A percentile compares a stretch with the other conserved stretches of the same genome.
Evolutionary conservation across 2,888 invertebrate genomes (phyloP).

Genomic region (Chymomyza fuscimana): DNA sequence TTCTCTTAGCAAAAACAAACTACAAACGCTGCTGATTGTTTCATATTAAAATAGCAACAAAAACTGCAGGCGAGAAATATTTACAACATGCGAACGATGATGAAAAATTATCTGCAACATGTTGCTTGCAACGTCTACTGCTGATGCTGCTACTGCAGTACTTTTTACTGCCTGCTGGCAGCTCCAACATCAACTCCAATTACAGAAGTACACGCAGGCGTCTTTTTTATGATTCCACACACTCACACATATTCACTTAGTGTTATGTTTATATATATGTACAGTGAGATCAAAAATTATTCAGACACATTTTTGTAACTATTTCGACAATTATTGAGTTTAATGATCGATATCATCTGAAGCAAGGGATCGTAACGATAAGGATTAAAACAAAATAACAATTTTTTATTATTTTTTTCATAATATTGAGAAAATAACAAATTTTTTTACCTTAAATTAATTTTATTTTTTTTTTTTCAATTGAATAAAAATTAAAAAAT

Average conservation of each 20-base stretch:
- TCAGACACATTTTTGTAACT: no score
- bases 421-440: neutral
- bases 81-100: constrained; percentile 71
- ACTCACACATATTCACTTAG: constrained; percentile 26
- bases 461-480: no score
- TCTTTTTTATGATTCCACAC: constrained; percentile 66
- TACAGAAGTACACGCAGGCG: constrained; percentile 74
- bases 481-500: no score
- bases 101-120: constrained; percentile 78
- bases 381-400: no score
- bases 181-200: constrained; percentile 71
- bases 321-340: no score
- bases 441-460: no score
- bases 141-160: constrained; percentile 11
- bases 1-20: constrained; percentile 61
- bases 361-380: no score
- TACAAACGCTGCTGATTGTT: constrained; percentile 73
- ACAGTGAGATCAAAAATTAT: no score
- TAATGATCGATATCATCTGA: no score
- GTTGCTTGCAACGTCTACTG: constrained; percentile 64
- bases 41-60: constrained; percentile 59
- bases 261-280: constrained; percentile 16
- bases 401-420: no score
- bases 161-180: constrained; percentile 63
- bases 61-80: constrained; percentile 40